Percentiles rank a stretch among this genome's conserved stretches.
Conservation (phyloP, 2,113 vertebrate genomes). For the Strix uralensis region DNA sequence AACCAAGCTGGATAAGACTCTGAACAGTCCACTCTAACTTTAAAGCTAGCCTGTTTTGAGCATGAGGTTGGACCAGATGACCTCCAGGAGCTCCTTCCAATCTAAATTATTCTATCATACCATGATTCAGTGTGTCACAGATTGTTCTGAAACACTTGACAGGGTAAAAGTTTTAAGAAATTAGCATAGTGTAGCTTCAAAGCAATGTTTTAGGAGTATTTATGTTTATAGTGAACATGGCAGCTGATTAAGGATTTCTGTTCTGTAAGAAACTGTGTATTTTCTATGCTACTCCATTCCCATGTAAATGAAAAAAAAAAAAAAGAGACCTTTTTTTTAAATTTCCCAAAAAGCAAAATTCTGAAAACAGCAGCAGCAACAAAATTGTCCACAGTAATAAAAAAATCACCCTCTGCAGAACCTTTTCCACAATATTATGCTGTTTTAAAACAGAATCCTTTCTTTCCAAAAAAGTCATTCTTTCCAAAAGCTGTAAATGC, state of each 20-base stretch:
- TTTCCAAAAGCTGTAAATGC: background rate
- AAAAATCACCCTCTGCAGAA: background rate
- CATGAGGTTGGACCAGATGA: background rate
- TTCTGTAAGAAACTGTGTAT: background rate
- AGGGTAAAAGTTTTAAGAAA: slow-evolving; percentile 5
- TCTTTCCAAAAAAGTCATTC: background rate
- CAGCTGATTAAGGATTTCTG: background rate
- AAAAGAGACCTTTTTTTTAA: background rate
- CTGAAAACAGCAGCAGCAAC: background rate
- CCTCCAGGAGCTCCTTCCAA: background rate
- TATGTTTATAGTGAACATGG: background rate
- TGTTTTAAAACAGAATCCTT: background rate
- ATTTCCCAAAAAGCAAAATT: background rate
- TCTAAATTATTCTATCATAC: background rate
- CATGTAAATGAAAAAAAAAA: background rate
- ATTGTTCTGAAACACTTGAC: background rate
- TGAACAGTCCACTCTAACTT: background rate
- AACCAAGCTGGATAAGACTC: background rate
- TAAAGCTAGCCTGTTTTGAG: background rate
- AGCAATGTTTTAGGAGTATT: background rate
- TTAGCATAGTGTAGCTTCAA: background rate
- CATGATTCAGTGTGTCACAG: background rate
- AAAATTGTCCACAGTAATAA: background rate
- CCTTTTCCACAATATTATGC: background rate
- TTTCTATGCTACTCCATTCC: background rate